Conservation (phyloP, 2,113 vertebrate genomes). For the Elanus axillaris region DNA sequence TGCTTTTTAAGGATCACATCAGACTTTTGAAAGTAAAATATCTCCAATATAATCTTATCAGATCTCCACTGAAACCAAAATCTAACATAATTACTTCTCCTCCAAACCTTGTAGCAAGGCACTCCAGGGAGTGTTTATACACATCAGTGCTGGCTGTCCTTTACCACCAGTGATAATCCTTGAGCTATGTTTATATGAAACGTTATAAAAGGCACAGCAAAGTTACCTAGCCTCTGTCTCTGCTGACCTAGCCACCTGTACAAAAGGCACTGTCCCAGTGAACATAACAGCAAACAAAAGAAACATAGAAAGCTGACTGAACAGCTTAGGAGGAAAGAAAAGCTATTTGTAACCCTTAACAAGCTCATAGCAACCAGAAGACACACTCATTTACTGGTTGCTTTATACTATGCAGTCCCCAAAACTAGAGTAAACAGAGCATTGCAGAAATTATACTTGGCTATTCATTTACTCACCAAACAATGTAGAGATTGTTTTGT, state of each 20-base stretch:
- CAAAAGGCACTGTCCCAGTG: neutral
- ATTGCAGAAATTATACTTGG: neutral
- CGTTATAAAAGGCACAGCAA: slow-evolving; percentile 1
- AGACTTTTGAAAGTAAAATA: slow-evolving; percentile 38
- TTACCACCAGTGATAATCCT: slow-evolving; percentile 41
- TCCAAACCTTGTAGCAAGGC: slow-evolving; percentile 30
- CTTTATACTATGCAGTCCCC: slow-evolving; percentile 24
- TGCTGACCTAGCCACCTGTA: neutral
- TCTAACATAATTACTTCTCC: slow-evolving; percentile 46
- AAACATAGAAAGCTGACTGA: neutral
- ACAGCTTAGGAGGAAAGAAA: neutral
- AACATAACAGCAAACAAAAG: neutral
- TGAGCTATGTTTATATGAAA: slow-evolving; percentile 18
- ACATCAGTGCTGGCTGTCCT: slow-evolving; percentile 39
- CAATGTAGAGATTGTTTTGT: neutral
- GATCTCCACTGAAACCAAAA: slow-evolving; percentile 41
- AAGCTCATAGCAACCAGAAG: slow-evolving; percentile 23
- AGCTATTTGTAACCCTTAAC: neutral
- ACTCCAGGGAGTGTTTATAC: slow-evolving; percentile 15
- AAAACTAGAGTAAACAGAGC: slow-evolving; percentile 18
- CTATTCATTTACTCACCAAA: slow-evolving; percentile 38
- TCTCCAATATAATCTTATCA: slow-evolving; percentile 43
- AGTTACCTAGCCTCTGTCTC: neutral
- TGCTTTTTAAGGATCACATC: slow-evolving; percentile 18
- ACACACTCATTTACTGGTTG: slow-evolving; percentile 41